These are phyloP conservation scores for Papilio gigon DNA, from an alignment of 2,888 invertebrate genomes.

Conservation along the genomic window DNA sequence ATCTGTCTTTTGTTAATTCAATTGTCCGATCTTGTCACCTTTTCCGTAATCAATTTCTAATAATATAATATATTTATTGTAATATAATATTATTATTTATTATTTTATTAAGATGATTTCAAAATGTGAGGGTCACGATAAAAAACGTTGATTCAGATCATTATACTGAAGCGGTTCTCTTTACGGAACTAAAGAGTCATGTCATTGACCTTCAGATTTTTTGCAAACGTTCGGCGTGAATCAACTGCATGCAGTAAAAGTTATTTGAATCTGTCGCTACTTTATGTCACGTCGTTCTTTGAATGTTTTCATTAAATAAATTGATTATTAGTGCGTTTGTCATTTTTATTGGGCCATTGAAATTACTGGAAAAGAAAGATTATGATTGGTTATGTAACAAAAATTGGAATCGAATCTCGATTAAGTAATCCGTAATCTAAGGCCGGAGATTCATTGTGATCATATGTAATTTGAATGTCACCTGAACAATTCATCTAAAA, in stretches of 20 bases:
- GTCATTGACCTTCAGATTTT: conserved; percentile 25
- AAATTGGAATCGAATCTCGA: neutral
- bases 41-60: too few species aligned
- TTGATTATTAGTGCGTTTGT: neutral
- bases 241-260: conserved; percentile 1
- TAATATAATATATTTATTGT: too few species aligned
- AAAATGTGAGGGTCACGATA: neutral
- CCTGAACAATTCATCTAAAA: neutral
- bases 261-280: neutral
- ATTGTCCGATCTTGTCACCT: too few species aligned
- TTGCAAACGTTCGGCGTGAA: neutral
- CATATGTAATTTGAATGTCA: neutral
- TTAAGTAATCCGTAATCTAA: neutral
- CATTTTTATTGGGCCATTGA: too few species aligned
- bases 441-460: neutral
- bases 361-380: too few species aligned
- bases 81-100: too few species aligned
- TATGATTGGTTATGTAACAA: neutral
- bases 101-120: too few species aligned
- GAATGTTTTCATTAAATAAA: neutral
- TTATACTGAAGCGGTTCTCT: neutral
- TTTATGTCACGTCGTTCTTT: neutral
- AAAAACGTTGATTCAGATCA: neutral
- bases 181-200: conserved; percentile 10
- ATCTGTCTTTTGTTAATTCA: too few species aligned